These are phyloP conservation scores for Drosophila infuscata DNA, from an alignment of 2,888 invertebrate genomes.

Conservation along the genomic window DNA sequence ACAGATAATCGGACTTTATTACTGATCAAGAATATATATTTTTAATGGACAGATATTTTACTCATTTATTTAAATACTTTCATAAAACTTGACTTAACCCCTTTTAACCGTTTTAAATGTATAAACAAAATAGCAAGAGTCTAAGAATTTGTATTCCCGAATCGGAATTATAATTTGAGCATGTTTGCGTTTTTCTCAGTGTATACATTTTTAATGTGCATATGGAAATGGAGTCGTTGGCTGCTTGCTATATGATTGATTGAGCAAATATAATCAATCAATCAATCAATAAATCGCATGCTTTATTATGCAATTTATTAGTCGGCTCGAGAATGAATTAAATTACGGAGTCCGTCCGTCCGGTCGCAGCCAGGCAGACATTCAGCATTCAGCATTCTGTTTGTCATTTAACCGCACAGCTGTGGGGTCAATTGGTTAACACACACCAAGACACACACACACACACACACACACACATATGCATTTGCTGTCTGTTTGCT, in stretches of 20 bases:
- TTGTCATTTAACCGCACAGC: slow-evolving; percentile 18
- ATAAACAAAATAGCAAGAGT: too few species aligned
- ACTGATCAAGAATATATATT: not conserved
- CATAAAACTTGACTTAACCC: accelerated
- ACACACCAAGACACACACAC: not conserved
- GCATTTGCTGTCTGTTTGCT: slow-evolving; percentile 35
- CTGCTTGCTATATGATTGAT: slow-evolving; percentile 52
- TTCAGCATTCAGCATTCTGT: slow-evolving; percentile 6
- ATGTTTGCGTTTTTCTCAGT: not conserved
- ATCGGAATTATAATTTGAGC: not conserved
- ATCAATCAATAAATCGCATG: slow-evolving; percentile 47
- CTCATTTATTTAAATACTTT: not conserved
- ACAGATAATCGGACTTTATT: not conserved
- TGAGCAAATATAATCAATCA: slow-evolving; percentile 45
- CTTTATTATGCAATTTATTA: slow-evolving; percentile 42
- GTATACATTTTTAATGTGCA: not conserved
- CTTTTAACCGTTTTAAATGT: not conserved
- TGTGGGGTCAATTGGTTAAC: slow-evolving; percentile 10
- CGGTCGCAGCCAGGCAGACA: not conserved
- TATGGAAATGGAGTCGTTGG: not conserved
- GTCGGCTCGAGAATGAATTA: slow-evolving; percentile 18
- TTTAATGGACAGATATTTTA: too few species aligned
- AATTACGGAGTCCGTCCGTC: not conserved
- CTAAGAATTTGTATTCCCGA: not conserved
- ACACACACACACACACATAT: not conserved